A percentile compares a stretch with the other conserved stretches of the same genome.
These are phyloP conservation scores for Synanthedon myopaeformis DNA, from an alignment of 2,888 invertebrate species.

Conservation along the genomic window DNA sequence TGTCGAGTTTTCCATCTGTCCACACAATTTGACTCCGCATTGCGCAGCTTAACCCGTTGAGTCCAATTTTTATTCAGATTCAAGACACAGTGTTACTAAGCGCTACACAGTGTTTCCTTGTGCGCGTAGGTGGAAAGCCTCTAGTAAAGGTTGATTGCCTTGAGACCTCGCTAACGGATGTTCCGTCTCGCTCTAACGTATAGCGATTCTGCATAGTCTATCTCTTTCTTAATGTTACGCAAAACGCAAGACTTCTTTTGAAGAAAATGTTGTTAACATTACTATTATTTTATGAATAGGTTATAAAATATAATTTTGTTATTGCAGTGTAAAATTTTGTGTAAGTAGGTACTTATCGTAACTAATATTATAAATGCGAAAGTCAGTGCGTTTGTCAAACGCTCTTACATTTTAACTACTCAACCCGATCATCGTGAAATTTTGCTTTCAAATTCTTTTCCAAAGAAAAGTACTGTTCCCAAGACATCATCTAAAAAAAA, in stretches of 20 bases:
- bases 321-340: no score
- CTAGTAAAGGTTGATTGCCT: conserved; percentile 63
- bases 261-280: conserved; percentile 31
- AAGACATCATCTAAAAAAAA: no score
- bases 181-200: conserved; percentile 23
- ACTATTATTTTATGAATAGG: neutral
- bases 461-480: no score
- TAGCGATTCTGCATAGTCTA: conserved; percentile 11
- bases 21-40: conserved; percentile 12
- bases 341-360: no score
- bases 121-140: conserved; percentile 39
- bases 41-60: conserved; percentile 16
- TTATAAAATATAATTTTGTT: neutral
- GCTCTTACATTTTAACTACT: no score
- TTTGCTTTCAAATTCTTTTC: no score
- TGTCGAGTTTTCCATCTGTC: conserved; percentile 12
- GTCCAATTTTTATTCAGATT: conserved; percentile 13
- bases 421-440: no score
- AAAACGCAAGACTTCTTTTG: conserved; percentile 30
- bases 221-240: conserved; percentile 42
- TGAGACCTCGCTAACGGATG: conserved; percentile 36
- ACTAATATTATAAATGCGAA: no score
- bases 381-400: no score
- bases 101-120: conserved; percentile 18
- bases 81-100: conserved; percentile 7